Conservation (phyloP, 2,888 invertebrate genomes). For the Lepidochitona cinerea region DNA sequence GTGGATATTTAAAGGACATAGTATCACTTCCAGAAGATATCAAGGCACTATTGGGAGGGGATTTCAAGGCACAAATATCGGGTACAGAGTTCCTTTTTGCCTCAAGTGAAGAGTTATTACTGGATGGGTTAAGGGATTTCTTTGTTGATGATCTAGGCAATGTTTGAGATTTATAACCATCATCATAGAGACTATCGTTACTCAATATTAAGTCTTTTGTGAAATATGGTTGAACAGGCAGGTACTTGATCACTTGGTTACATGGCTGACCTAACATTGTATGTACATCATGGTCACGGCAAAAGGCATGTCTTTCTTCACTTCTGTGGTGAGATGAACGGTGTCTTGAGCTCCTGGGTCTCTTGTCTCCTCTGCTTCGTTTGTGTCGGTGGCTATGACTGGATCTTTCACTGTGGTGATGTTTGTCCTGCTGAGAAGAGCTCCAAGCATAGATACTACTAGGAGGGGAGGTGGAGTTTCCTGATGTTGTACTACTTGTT, state of each 20-base stretch:
- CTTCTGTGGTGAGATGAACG: background rate
- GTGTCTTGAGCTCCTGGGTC: background rate
- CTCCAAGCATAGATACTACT: slow-evolving; percentile 55
- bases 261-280: slow-evolving; percentile 15
- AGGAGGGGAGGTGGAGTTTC: background rate
- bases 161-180: slow-evolving; percentile 44
- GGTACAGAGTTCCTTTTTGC: slow-evolving; percentile 43
- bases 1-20: slow-evolving; percentile 29
- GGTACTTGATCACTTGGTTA: background rate
- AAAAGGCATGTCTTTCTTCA: background rate
- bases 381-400: slow-evolving; percentile 29
- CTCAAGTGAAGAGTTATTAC: slow-evolving; percentile 45
- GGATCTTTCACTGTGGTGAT: slow-evolving; percentile 32
- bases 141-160: slow-evolving; percentile 52
- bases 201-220: background rate
- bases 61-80: slow-evolving; percentile 36
- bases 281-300: slow-evolving; percentile 14
- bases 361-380: slow-evolving; percentile 18
- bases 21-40: slow-evolving; percentile 28
- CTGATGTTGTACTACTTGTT: background rate
- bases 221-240: background rate
- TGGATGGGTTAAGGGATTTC: slow-evolving; percentile 39
- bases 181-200: slow-evolving; percentile 42
- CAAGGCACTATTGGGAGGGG: slow-evolving; percentile 32
- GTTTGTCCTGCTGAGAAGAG: slow-evolving; percentile 41